phyloP scores from a whole-genome alignment of 1,140 invertebrate genomes.

The Calephelis virginiensis region DNA sequence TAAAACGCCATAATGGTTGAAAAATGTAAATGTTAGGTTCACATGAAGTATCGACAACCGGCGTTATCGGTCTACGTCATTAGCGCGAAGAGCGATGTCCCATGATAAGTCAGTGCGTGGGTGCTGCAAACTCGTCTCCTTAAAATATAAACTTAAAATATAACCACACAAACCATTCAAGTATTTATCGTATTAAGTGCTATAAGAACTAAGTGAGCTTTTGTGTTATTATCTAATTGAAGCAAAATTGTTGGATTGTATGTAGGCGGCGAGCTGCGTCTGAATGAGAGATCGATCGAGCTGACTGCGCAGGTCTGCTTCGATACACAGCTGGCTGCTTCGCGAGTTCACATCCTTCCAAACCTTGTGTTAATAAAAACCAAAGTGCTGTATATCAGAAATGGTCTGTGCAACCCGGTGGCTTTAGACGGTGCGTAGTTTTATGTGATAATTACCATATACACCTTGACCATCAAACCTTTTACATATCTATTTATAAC shows the following conservation, averaged over 20 bases:
- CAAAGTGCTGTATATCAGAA: slow-evolving; percentile 49
- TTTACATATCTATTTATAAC: slow-evolving; percentile 14
- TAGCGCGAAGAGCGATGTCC: slow-evolving; percentile 55
- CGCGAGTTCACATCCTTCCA: slow-evolving; percentile 40
- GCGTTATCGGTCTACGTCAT: slow-evolving; percentile 61
- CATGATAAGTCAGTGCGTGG: slow-evolving; percentile 58
- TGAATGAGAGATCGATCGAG: slow-evolving; percentile 74
- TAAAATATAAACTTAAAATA: slow-evolving; percentile 27
- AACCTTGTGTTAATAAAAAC: slow-evolving; percentile 41
- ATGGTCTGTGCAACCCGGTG: slow-evolving; percentile 52
- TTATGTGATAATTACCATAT: slow-evolving; percentile 2
- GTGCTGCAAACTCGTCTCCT: slow-evolving; percentile 32
- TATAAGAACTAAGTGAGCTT: slow-evolving; percentile 21
- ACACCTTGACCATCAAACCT: slow-evolving; percentile 14
- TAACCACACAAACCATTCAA: slow-evolving; percentile 19
- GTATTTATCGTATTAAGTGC: background rate
- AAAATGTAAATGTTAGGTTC: slow-evolving; percentile 18
- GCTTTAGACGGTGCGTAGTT: slow-evolving; percentile 65
- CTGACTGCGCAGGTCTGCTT: slow-evolving; percentile 64
- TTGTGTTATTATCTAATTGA: slow-evolving; percentile 71
- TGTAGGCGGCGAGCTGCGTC: slow-evolving; percentile 63
- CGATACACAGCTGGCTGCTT: slow-evolving; percentile 52
- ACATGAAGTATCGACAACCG: slow-evolving; percentile 32
- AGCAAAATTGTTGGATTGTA: slow-evolving; percentile 46
- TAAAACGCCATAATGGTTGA: background rate